phyloP scores from a whole-genome alignment of 2,113 vertebrate genomes.

The Tauraco erythrolophus region DNA sequence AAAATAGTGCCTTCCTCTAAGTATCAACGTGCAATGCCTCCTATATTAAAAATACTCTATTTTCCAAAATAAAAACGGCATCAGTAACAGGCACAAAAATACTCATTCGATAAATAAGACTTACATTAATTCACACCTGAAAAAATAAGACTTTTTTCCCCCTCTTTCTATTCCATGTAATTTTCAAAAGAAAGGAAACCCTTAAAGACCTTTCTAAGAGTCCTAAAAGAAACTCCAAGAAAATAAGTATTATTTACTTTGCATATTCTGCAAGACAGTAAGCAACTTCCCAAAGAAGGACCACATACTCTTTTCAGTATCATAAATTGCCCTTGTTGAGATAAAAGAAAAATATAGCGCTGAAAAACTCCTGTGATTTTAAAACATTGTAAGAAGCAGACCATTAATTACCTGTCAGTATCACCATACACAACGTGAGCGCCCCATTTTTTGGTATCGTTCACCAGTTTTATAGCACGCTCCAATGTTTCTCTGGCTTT shows the following conservation, averaged over 20 bases:
- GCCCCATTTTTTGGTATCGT: constrained; percentile 98
- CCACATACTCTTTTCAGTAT: neutral
- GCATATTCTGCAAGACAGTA: neutral
- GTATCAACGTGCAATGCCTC: neutral
- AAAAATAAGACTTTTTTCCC: neutral
- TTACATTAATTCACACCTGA: neutral
- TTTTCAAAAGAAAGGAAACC: neutral
- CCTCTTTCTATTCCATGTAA: neutral
- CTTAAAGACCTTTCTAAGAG: neutral
- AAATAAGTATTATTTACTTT: neutral
- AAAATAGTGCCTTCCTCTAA: neutral
- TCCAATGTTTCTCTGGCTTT: constrained; percentile 98
- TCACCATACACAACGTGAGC: constrained; percentile 95
- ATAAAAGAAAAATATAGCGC: neutral
- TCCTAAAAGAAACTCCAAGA: neutral
- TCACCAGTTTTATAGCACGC: constrained; percentile 94
- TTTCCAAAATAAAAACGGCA: neutral
- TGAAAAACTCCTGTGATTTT: neutral
- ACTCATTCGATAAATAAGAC: neutral
- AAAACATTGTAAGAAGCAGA: neutral
- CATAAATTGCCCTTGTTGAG: neutral
- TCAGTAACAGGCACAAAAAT: neutral
- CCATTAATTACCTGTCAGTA: constrained; percentile 89
- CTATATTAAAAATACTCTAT: neutral
- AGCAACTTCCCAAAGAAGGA: neutral